Base-by-base conservation (phyloP, 2,888 invertebrate species). In the Sisyra nigra region DNA sequence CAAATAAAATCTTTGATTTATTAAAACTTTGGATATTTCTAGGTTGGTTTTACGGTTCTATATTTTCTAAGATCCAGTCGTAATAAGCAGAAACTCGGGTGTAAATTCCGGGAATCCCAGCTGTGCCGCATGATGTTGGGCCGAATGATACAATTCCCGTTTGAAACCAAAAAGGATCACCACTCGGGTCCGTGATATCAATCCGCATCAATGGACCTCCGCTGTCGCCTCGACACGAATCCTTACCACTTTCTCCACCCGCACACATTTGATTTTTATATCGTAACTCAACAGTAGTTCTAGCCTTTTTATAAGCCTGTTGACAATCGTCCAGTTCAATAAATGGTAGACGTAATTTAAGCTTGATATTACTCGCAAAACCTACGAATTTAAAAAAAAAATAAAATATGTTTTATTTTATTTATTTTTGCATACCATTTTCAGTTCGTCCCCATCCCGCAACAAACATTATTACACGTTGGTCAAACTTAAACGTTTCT, bases 231-330 rank as follows among this genome's bases (percentile, higher is more conserved):
- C 11, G 11, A 33, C 33, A 33, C 6, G 33, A 33, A 33, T 33
- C 33, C 14, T 33, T 33, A 6, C 33, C 33, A 33, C 11, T n/a
- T 33, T 5, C 9, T 4, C 33, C 59, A 24, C 60, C 33, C 4
- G 33, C 33, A 33, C 33, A 33, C 4, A 33, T 13, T 33, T 33
- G 33, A 4, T 14, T 33, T 13, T 33, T 14, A 14, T 33, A 3
- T 6, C 4, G 33, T 33, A 33, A n/a, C n/a, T n/a, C 14, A 4
- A 33, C 33, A 5, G 33, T 24, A 7, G 24, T 24, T 24, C 24
- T 24, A 5, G 24, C 24, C 7, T 24, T 24, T 24, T 24, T 24
- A 7, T 24, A 24, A 3, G 24, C 24, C 24, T 24, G 24, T 7
- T 24, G 24, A 7, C 24, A 24, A 24, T 24, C 24, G 24, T 24